Base-by-base conservation (phyloP, 2,888 invertebrate genomes). In the Chironomus riparius region DNA sequence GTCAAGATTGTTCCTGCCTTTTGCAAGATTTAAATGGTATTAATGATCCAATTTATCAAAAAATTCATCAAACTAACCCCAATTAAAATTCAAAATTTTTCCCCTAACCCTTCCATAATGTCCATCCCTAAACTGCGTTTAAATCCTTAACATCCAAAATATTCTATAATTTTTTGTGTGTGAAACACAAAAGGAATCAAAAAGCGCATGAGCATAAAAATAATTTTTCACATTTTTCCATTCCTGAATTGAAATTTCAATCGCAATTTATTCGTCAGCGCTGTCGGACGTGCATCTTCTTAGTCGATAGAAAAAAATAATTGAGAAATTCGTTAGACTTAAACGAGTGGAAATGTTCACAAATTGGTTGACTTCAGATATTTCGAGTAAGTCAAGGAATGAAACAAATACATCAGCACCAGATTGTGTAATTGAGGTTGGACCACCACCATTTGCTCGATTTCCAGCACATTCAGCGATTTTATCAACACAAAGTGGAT, bases 391-490 rank as follows among this genome's bases (percentile, higher is more conserved):
- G 5, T 12, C 15, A 18, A 18, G 28, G 2, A 48, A 24, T 13
- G 22, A 47, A 22, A 15, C n/a, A 10, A 21, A 28, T 15, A 76
- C 77, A 38, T 70, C 76, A n/a, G 79, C 38, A 24, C 89, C 90
- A 0, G 90, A 90, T 80, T 88, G 89, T 21, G 82, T 88, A 47
- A 83, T 91, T 1, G 87, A 89, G 80, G 89, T 90, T 15, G 90
- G 90, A 0, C 86, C 86, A 70, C 83, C 84, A 74, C 86, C 85
- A 28, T 85, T 87, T 78, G 87, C 88, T 10, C 88, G 90, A 77
- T 91, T 91, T 81, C 87, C 89, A 24, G 91, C 91, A 0, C 91
- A 91, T 79, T 87, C 88, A 65, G 84, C 86, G 38, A 86, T 91
- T 12, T 82, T 92, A 47, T 87, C 89, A 47, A 87, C 88, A 74